Evolutionary conservation across 2,888 invertebrate genomes (phyloP).

Genomic region (Apomyelois bistriatella): DNA sequence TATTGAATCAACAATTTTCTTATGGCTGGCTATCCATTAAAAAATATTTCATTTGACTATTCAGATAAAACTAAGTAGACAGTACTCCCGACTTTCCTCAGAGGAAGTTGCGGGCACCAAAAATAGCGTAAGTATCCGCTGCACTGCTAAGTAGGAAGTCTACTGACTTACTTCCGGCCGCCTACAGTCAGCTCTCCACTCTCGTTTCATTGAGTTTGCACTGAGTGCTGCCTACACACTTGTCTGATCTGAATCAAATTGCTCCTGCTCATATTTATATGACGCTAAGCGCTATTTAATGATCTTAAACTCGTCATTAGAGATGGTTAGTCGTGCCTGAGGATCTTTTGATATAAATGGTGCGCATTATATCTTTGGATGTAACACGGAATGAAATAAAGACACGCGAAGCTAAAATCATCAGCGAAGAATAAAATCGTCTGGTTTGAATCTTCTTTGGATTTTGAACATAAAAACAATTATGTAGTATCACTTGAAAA

Average conservation of each 20-base stretch:
- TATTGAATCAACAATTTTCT: not conserved
- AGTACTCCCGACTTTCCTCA: slow-evolving; percentile 60
- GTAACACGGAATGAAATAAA: not conserved
- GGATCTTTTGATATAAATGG: not conserved
- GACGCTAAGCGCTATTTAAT: slow-evolving; percentile 13
- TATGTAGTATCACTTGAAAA: too few relatives aligned
- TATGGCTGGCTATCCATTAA: too few relatives aligned
- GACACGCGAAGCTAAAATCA: not conserved
- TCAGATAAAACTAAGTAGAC: slow-evolving; percentile 34
- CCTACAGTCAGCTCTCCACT: slow-evolving; percentile 68
- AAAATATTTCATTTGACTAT: slow-evolving; percentile 7
- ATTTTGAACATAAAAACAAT: too few relatives aligned
- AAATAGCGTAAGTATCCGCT: slow-evolving; percentile 78
- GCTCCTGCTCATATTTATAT: slow-evolving; percentile 51
- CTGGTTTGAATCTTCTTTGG: too few relatives aligned
- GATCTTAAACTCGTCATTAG: slow-evolving; percentile 1
- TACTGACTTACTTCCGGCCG: slow-evolving; percentile 71
- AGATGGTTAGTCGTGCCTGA: not conserved
- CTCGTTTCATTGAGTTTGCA: slow-evolving; percentile 76
- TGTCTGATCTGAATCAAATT: slow-evolving; percentile 74
- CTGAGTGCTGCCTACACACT: slow-evolving; percentile 66
- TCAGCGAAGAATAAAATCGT: not conserved
- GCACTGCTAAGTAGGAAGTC: slow-evolving; percentile 75
- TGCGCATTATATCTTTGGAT: not conserved
- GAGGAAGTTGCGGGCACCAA: slow-evolving; percentile 75